Conservation (phyloP, 2,113 vertebrate genomes). For the Equus quagga region DNA sequence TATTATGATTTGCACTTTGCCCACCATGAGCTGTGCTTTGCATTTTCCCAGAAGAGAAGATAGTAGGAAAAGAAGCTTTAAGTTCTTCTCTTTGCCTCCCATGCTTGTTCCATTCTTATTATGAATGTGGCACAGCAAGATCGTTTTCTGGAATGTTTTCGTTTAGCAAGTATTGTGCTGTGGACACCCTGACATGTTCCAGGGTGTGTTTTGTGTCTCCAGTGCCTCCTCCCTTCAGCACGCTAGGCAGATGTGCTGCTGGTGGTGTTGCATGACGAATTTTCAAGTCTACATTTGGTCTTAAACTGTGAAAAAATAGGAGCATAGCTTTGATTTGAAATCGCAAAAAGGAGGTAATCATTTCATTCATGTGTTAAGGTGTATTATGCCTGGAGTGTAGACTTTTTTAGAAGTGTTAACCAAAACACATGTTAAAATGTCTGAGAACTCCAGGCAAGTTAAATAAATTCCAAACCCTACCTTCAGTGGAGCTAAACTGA, state of each 20-base stretch:
- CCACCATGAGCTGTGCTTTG: not conserved
- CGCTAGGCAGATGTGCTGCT: conserved; percentile 43
- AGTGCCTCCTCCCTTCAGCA: conserved; percentile 39
- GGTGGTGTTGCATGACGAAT: not conserved
- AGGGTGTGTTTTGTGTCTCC: not conserved
- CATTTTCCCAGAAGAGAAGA: conserved; percentile 23
- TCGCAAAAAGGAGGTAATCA: not conserved
- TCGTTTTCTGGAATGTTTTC: conserved; percentile 36
- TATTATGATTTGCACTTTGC: conserved; percentile 18
- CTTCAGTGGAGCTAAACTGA: not conserved
- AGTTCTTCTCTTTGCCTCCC: not conserved
- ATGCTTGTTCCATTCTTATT: not conserved
- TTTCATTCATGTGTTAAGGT: not conserved
- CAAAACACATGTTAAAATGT: not conserved
- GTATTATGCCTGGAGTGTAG: not conserved
- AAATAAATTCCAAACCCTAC: not conserved
- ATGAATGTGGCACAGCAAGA: not conserved
- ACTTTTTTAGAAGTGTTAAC: not conserved
- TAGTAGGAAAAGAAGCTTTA: not conserved
- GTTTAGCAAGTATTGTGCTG: not conserved
- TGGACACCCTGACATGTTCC: conserved; percentile 41
- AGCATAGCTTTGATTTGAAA: not conserved
- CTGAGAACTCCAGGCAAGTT: not conserved
- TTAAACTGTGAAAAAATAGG: conserved; percentile 42
- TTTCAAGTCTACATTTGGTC: conserved; percentile 29